These are phyloP conservation scores for Leptodactylus fuscus DNA, from an alignment of 2,113 vertebrate species.

Conservation along the genomic window DNA sequence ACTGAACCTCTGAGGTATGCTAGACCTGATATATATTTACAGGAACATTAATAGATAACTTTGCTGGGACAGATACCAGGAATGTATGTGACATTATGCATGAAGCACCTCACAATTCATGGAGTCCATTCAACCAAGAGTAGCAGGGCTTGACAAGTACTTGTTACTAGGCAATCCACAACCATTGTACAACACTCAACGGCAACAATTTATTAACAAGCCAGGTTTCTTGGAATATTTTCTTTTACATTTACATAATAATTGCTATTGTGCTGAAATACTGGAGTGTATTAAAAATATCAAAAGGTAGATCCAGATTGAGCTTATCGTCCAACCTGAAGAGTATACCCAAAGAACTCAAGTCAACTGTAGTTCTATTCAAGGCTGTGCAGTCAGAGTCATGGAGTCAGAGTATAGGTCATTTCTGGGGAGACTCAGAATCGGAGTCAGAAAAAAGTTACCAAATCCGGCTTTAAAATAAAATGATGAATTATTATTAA, in stretches of 20 bases:
- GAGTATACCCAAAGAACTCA: too few species aligned
- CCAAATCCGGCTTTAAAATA: too few species aligned
- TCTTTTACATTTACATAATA: background rate
- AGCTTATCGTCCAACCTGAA: too few species aligned
- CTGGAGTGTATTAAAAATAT: background rate
- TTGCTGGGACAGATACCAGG: background rate
- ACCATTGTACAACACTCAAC: background rate
- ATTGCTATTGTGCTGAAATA: background rate
- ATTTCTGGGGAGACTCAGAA: too few species aligned
- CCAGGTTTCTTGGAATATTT: background rate
- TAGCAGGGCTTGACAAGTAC: background rate
- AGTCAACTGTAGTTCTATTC: too few species aligned
- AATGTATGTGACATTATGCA: constrained; percentile 5
- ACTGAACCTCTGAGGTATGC: background rate
- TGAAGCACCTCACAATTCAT: background rate
- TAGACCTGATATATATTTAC: background rate
- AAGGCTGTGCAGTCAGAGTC: too few species aligned
- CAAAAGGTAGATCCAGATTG: too few species aligned
- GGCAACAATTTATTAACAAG: background rate
- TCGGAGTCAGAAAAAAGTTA: too few species aligned
- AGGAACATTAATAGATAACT: constrained; percentile 18
- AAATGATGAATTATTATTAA: too few species aligned
- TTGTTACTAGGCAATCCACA: background rate
- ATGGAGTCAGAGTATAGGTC: too few species aligned
- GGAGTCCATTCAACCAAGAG: background rate